Base-by-base conservation (phyloP, 2,113 vertebrate genomes). In the Colaptes auratus region DNA sequence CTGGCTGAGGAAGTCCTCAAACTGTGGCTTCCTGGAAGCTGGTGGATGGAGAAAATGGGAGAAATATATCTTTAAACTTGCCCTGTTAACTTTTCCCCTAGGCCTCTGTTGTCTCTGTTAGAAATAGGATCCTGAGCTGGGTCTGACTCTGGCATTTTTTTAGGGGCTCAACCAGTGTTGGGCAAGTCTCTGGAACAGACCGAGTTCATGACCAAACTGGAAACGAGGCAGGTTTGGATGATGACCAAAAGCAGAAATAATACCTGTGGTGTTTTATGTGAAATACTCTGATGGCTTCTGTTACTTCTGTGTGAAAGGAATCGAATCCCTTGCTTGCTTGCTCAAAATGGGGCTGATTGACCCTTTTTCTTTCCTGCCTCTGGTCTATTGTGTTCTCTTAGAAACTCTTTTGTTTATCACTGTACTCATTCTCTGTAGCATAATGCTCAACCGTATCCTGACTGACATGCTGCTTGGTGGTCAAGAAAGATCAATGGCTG, bases 1-100 rank as follows among this genome's bases (percentile, higher is more conserved):
- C n/a, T 18, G 74, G 69, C 36, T 86, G 61, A 93, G 86, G 86
- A 95, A 86, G 76, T 88, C 53, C 31, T 61, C 61, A 60, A 8
- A 60, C n/a, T 64, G 53, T 77, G 70, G 52, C 48, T 96, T 96
- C 61, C 61, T 88, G 61, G 69, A 75, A 90, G 76, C 24, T 77
- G 46, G 15, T 53, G 21, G 8, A 13, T 23, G 36, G 48, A 79
- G 63, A 90, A 84, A 69, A 61, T 21, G 50, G 20, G 72, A 82
- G 52, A 78, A 81, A 72, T 7, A 46, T 4, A 12, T 7, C 63
- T 91, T 82, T 55, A 48, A 65, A 60, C 13, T 58, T 61, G 31
- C 9, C 4, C 24, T 60, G 4, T 39, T 86, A 60, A 42, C 20
- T 93, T 89, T 79, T 58, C 24, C n/a, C 76, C 11, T 80, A 46